Evolutionary conservation across 35 echinoderm and acorn worm genomes (phyloP).

Genomic region (Apostichopus japonicus): DNA sequence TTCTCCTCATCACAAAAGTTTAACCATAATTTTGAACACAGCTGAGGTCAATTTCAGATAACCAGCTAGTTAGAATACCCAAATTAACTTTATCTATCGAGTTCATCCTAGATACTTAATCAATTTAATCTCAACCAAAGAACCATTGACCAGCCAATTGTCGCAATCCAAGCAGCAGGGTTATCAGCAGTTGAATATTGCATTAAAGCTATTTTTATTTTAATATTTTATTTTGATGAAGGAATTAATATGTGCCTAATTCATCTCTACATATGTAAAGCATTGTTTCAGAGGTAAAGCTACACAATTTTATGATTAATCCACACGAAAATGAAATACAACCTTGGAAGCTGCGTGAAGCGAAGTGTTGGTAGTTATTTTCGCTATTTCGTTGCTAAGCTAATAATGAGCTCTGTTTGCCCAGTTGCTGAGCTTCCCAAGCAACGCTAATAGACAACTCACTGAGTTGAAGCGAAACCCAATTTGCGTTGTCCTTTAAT

Average conservation of each 20-base stretch:
- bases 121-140: background rate
- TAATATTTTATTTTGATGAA: too few relatives aligned
- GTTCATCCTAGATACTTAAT: constrained; percentile 5
- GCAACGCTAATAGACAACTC: background rate
- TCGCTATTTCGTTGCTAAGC: background rate
- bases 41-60: constrained; percentile 14
- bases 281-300: too few relatives aligned
- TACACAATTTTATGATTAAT: too few relatives aligned
- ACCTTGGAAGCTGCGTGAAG: background rate
- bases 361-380: background rate
- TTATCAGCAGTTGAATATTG: constrained; percentile 9
- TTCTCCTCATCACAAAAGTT: too few relatives aligned
- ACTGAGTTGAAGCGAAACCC: background rate
- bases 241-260: too few relatives aligned
- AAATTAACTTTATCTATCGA: constrained; percentile 8
- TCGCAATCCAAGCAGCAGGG: background rate
- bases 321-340: background rate
- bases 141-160: background rate
- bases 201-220: too few relatives aligned
- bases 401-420: background rate
- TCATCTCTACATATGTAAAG: too few relatives aligned
- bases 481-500: background rate
- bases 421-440: background rate
- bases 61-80: constrained; percentile 13
- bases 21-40: background rate